phyloP scores from a whole-genome alignment of 1,140 invertebrate genomes.

The Macrosteles quadrilineatus region DNA sequence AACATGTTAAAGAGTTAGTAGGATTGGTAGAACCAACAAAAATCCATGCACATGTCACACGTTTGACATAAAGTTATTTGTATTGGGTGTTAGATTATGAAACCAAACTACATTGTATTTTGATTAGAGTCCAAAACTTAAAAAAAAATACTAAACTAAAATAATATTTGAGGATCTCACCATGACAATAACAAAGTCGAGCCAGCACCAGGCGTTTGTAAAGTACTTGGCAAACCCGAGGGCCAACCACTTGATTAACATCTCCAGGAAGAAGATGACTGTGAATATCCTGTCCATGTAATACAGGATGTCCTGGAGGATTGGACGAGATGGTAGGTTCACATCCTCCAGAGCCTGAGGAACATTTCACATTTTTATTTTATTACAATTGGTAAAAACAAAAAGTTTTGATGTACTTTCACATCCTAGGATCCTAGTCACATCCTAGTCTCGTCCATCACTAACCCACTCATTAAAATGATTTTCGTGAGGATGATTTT shows the following conservation, averaged over 20 bases:
- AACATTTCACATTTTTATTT: constrained; percentile 38
- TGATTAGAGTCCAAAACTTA: not conserved
- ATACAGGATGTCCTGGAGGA: constrained; percentile 89
- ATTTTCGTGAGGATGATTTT: not conserved
- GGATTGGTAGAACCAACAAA: too few species aligned
- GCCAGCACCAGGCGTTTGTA: constrained; percentile 98
- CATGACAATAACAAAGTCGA: constrained; percentile 98
- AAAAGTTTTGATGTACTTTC: not conserved
- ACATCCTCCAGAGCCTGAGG: constrained; percentile 97
- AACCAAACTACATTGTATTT: too few species aligned
- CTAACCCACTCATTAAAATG: too few species aligned
- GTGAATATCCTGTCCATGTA: constrained; percentile 99
- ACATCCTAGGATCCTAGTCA: too few species aligned
- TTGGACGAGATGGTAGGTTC: constrained; percentile 83
- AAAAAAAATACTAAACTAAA: not conserved
- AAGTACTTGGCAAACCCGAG: constrained; percentile 97
- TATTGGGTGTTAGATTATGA: too few species aligned
- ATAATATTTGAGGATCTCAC: constrained; percentile 66
- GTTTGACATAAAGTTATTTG: too few species aligned
- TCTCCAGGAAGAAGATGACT: constrained; percentile 97
- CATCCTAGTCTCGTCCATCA: too few species aligned
- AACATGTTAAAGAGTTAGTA: too few species aligned
- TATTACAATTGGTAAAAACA: not conserved
- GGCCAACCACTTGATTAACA: constrained; percentile 98
- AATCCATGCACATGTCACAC: too few species aligned